Evolutionary conservation across 1,140 invertebrate species (phyloP).

Genomic region (Anastatus disparis): DNA sequence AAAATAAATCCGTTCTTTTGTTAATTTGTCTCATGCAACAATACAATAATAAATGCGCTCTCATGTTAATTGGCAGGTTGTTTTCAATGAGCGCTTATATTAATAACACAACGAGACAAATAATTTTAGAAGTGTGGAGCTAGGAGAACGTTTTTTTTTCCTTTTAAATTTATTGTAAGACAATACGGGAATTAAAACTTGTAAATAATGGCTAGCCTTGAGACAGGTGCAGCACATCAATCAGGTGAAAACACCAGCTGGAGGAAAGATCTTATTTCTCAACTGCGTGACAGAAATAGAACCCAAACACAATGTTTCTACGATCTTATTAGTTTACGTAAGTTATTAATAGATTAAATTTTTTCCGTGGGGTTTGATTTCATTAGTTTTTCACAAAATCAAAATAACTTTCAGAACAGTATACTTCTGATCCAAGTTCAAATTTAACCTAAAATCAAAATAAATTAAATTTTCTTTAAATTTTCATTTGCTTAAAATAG

Average conservation of each 20-base stretch:
- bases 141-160: background rate
- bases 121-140: background rate
- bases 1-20: too few species aligned
- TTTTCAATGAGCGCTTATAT: slow-evolving; percentile 19
- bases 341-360: slow-evolving; percentile 48
- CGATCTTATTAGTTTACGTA: slow-evolving; percentile 74
- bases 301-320: slow-evolving; percentile 70
- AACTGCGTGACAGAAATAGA: slow-evolving; percentile 70
- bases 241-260: slow-evolving; percentile 62
- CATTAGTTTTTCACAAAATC: too few species aligned
- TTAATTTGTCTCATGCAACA: background rate
- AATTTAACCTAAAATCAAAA: too few species aligned
- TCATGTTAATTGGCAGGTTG: slow-evolving; percentile 11
- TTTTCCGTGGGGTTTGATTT: too few species aligned
- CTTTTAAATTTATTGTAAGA: background rate
- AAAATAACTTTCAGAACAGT: too few species aligned
- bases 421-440: too few species aligned
- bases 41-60: background rate
- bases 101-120: background rate
- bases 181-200: background rate
- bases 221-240: slow-evolving; percentile 35
- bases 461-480: too few species aligned
- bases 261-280: slow-evolving; percentile 69
- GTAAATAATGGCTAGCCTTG: slow-evolving; percentile 14
- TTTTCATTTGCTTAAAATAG: too few species aligned